A percentile compares a stretch with the other conserved stretches of the same genome.
These are phyloP conservation scores for Knipowitschia caucasica DNA, from an alignment of 2,797 vertebrate species.

Conservation along the genomic window DNA sequence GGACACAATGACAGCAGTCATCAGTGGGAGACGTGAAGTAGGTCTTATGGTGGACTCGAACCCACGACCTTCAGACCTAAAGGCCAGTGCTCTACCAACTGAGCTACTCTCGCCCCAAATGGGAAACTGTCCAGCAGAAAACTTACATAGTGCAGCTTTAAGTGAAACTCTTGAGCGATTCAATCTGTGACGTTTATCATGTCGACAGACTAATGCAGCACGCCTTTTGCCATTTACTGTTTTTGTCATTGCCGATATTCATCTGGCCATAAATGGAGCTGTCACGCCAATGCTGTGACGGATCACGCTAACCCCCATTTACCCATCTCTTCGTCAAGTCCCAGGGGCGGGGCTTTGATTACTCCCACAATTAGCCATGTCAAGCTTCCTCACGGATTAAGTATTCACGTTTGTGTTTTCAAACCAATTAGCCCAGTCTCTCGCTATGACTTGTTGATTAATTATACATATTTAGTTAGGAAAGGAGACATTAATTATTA, in stretches of 20 bases:
- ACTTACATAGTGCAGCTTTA: conserved; percentile 9
- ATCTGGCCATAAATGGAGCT: conserved; percentile 75
- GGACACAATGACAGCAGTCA: no score
- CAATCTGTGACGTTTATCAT: conserved; percentile 57
- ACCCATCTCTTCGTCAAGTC: conserved; percentile 89
- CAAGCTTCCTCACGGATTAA: conserved; percentile 95
- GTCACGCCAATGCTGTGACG: conserved; percentile 68
- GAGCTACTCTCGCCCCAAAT: no score
- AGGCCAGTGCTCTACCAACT: no score
- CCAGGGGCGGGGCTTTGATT: conserved; percentile 93
- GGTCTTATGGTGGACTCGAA: no score
- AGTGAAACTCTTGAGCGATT: conserved; percentile 54
- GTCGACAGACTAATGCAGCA: conserved; percentile 62
- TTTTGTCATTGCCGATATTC: conserved; percentile 66
- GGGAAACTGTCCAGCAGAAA: not conserved
- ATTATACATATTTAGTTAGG: conserved; percentile 99
- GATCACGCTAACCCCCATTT: conserved; percentile 78
- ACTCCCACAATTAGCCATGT: conserved; percentile 96
- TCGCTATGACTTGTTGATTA: conserved; percentile 98
- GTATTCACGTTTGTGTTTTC: conserved; percentile 97
- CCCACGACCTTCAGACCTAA: no score
- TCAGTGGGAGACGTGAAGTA: no score
- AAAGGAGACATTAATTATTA: conserved; percentile 99
- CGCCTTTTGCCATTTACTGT: conserved; percentile 60
- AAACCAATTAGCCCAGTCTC: conserved; percentile 95